Evolutionary conservation across 2,797 vertebrate species (phyloP).

Genomic region (Sebastes itinus): DNA sequence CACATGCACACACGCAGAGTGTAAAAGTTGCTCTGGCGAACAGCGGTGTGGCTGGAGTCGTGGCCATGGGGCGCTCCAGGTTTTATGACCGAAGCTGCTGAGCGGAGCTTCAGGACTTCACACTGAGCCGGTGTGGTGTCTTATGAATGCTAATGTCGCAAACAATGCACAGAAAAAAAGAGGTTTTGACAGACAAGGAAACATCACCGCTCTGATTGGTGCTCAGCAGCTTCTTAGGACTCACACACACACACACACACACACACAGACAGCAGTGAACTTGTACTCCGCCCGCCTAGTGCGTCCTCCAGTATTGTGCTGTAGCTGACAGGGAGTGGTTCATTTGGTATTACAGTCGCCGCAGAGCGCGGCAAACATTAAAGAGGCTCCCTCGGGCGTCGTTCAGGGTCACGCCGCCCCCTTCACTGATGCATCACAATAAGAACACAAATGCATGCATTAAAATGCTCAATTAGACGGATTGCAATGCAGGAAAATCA

Average conservation of each 20-base stretch:
- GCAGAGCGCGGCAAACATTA: slow-evolving; percentile 61
- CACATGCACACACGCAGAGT: slow-evolving; percentile 6
- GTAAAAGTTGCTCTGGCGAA: slow-evolving; percentile 42
- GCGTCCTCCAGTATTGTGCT: slow-evolving; percentile 41
- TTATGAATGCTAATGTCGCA: slow-evolving; percentile 24
- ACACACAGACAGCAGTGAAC: slow-evolving; percentile 16
- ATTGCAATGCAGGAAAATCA: not conserved
- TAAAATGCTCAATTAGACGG: not conserved
- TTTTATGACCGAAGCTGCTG: slow-evolving; percentile 46
- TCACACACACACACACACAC: not conserved
- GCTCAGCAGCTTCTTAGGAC: slow-evolving; percentile 3
- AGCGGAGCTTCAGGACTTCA: slow-evolving; percentile 43
- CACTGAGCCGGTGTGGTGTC: slow-evolving; percentile 6
- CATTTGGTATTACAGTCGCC: slow-evolving; percentile 57
- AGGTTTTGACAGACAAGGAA: slow-evolving; percentile 29
- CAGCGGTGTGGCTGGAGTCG: slow-evolving; percentile 12
- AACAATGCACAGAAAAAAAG: not conserved
- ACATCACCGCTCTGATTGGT: not conserved
- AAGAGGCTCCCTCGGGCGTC: slow-evolving; percentile 57
- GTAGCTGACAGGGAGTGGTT: slow-evolving; percentile 73
- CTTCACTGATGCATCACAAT: not conserved
- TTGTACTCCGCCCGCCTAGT: slow-evolving; percentile 29
- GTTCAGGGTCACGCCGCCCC: slow-evolving; percentile 42
- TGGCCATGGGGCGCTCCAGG: slow-evolving; percentile 36
- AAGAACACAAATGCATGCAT: not conserved